These are phyloP conservation scores for Parnassius mnemosyne DNA, from an alignment of 2,888 invertebrate genomes.

Conservation along the genomic window DNA sequence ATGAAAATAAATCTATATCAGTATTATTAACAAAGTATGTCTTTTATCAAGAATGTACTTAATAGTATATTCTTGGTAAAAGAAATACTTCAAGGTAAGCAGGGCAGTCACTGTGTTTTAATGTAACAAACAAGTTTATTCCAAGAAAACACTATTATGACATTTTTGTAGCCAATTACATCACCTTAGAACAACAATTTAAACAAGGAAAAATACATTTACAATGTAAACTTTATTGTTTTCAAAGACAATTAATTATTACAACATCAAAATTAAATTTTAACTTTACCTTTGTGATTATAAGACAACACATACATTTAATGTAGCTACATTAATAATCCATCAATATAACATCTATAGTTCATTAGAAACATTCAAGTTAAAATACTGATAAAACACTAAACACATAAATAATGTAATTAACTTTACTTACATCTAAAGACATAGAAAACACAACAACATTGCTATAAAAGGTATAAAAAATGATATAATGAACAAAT, in stretches of 20 bases:
- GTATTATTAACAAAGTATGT: no score
- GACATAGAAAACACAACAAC: conserved; percentile 62
- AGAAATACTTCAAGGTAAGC: no score
- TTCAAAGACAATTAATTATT: conserved; percentile 44
- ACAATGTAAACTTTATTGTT: conserved; percentile 58
- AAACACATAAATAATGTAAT: conserved; percentile 62
- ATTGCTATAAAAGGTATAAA: conserved; percentile 38
- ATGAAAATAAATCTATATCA: no score
- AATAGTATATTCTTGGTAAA: no score
- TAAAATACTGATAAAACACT: conserved; percentile 70
- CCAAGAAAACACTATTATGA: no score
- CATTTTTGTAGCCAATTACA: no score
- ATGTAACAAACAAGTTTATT: no score
- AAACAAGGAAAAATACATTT: background rate
- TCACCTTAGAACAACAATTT: no score
- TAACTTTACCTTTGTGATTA: conserved; percentile 50
- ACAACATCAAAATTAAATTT: conserved; percentile 69
- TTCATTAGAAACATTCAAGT: conserved; percentile 56
- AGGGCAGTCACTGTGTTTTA: no score
- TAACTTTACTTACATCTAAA: conserved; percentile 48
- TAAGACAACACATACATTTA: conserved; percentile 56
- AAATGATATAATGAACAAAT: conserved; percentile 25
- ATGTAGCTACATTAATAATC: conserved; percentile 57
- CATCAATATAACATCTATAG: conserved; percentile 62
- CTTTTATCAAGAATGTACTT: no score